A percentile compares a stretch with the other conserved stretches of the same genome.
These are phyloP conservation scores for Polyploca ridens DNA, from an alignment of 2,888 invertebrate species.

Conservation along the genomic window DNA sequence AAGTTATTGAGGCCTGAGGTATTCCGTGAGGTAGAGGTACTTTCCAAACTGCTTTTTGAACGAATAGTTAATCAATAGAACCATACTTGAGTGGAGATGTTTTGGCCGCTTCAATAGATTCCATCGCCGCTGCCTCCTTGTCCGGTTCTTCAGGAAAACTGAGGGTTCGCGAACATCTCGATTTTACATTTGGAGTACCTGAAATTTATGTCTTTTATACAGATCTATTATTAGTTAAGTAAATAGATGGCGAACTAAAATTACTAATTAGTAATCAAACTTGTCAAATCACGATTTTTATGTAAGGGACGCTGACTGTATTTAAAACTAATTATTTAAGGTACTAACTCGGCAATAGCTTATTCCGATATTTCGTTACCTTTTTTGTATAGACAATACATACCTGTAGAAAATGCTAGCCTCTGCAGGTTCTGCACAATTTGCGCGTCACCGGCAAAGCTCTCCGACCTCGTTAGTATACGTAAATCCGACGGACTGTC, in stretches of 20 bases:
- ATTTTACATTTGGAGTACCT: constrained; percentile 69
- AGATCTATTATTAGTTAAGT: too few relatives aligned
- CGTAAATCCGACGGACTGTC: constrained; percentile 86
- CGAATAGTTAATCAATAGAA: background rate
- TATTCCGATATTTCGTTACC: background rate
- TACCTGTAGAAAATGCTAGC: constrained; percentile 67
- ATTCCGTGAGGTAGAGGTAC: too few relatives aligned
- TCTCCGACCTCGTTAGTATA: constrained; percentile 87
- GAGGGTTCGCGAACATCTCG: constrained; percentile 82
- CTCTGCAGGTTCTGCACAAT: constrained; percentile 89
- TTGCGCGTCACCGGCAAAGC: constrained; percentile 92
- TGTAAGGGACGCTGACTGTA: too few relatives aligned
- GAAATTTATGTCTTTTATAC: constrained; percentile 15
- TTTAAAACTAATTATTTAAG: too few relatives aligned
- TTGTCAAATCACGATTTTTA: too few relatives aligned
- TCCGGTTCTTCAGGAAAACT: constrained; percentile 83
- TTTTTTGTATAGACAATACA: constrained; percentile 22
- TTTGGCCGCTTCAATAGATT: constrained; percentile 62
- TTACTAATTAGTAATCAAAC: too few relatives aligned
- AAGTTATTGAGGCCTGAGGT: too few relatives aligned
- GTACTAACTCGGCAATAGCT: background rate
- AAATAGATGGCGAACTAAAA: too few relatives aligned
- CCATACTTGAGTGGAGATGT: constrained; percentile 82
- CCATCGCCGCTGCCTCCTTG: constrained; percentile 65
- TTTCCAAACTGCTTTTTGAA: too few relatives aligned